Conservation (phyloP, 1,140 invertebrate genomes). For the Achatina immaculata region DNA sequence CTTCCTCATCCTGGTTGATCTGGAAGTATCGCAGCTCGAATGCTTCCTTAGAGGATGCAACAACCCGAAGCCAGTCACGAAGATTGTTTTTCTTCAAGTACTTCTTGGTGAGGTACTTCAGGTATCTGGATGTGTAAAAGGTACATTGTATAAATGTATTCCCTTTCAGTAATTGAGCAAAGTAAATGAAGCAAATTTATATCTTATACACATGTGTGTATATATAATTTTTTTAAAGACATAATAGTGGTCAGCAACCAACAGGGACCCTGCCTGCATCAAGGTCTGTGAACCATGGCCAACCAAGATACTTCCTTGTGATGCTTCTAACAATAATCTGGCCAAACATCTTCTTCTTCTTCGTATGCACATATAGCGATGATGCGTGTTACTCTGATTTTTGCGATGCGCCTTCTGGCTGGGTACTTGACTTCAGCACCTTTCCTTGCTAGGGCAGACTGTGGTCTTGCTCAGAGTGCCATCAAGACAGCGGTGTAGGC, state of each 20-base stretch:
- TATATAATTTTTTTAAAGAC: slow-evolving; percentile 95
- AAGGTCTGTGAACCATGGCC: no score
- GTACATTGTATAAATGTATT: slow-evolving; percentile 88
- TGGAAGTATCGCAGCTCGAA: slow-evolving; percentile 99
- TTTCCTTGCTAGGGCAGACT: no score
- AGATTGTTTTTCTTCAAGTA: slow-evolving; percentile 99
- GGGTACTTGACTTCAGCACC: no score
- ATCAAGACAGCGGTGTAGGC: no score
- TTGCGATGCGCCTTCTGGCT: no score
- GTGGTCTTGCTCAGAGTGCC: no score
- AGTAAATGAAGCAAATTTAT: slow-evolving; percentile 86
- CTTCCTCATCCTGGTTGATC: slow-evolving; percentile 97
- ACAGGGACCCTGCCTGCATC: no score
- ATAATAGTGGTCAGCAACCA: slow-evolving; percentile 89
- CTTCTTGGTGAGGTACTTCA: slow-evolving; percentile 99
- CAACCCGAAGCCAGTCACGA: slow-evolving; percentile 98
- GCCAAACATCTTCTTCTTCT: no score
- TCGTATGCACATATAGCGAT: no score
- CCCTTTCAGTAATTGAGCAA: slow-evolving; percentile 94
- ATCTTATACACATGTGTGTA: slow-evolving; percentile 95
- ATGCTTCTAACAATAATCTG: no score
- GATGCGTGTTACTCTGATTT: no score
- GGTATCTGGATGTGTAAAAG: slow-evolving; percentile 94
- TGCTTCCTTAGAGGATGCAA: slow-evolving; percentile 94
- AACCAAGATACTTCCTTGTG: no score